A percentile compares a stretch with the other conserved stretches of the same genome.
Evolutionary conservation across 2,888 invertebrate genomes (phyloP).

Genomic region (Cremastinae sp.): DNA sequence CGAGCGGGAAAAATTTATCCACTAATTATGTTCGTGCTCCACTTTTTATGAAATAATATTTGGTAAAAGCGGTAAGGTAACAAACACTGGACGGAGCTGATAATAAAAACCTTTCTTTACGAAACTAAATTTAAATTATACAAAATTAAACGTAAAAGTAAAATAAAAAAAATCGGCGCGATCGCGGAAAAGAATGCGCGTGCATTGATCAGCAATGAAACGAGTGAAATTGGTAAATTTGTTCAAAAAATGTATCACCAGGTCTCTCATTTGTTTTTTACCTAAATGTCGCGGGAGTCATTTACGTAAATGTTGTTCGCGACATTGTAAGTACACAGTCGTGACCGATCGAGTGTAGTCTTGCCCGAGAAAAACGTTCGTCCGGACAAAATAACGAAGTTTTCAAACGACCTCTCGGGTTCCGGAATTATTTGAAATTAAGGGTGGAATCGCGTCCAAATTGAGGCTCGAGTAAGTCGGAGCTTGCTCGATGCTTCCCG

Average conservation of each 20-base stretch:
- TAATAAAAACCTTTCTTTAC: background rate
- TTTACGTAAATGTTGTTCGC: too few relatives aligned
- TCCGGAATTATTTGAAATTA: background rate
- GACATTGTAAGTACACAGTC: too few relatives aligned
- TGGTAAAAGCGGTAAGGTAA: conserved; percentile 10
- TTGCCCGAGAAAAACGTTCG: too few relatives aligned
- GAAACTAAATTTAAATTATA: background rate
- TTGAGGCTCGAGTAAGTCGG: conserved; percentile 73
- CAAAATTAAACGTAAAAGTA: background rate
- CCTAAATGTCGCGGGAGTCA: too few relatives aligned
- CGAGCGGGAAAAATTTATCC: background rate
- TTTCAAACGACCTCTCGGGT: too few relatives aligned
- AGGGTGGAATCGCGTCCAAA: conserved; percentile 65
- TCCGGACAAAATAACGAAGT: too few relatives aligned
- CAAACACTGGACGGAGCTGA: conserved; percentile 28
- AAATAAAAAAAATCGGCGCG: background rate
- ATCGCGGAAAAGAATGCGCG: too few relatives aligned
- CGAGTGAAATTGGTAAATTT: too few relatives aligned
- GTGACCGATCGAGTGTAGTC: too few relatives aligned
- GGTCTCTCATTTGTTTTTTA: too few relatives aligned
- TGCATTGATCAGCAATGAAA: too few relatives aligned
- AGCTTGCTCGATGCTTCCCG: conserved; percentile 69
- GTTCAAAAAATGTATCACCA: too few relatives aligned
- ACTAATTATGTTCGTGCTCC: background rate
- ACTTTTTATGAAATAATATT: conserved; percentile 5